Evolutionary conservation across 2,797 vertebrate species (phyloP).

Genomic region (Sorex maritimensis): DNA sequence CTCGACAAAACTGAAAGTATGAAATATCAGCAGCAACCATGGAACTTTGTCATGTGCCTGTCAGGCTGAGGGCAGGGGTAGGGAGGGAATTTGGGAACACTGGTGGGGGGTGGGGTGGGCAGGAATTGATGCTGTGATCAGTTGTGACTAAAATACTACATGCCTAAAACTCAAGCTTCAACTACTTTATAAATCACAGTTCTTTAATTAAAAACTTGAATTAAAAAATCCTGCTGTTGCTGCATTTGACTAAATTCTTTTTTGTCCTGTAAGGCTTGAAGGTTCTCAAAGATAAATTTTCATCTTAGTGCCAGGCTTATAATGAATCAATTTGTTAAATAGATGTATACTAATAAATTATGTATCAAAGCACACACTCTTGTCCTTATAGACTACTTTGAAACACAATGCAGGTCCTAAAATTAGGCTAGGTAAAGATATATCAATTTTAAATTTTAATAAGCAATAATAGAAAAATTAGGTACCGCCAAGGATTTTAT

Average conservation of each 20-base stretch:
- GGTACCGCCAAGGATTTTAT: slow-evolving; percentile 2
- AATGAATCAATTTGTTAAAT: not conserved
- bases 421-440: not conserved
- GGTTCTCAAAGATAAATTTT: slow-evolving; percentile 37
- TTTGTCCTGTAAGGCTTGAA: not conserved
- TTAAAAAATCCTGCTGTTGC: no score
- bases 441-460: slow-evolving; percentile 67
- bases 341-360: slow-evolving; percentile 1
- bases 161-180: no score
- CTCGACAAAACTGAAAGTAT: no score
- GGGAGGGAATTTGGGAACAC: no score
- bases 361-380: slow-evolving; percentile 39
- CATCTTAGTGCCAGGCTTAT: not conserved
- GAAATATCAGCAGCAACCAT: no score
- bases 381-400: not conserved
- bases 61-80: no score
- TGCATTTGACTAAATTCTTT: not conserved
- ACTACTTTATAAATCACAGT: no score
- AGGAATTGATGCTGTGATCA: no score
- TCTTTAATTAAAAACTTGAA: no score
- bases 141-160: no score
- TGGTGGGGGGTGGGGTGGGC: no score
- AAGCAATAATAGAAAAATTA: not conserved
- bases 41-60: no score
- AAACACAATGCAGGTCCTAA: slow-evolving; percentile 15